phyloP scores from a whole-genome alignment of 37 sponge, comb jelly and placozoan genomes.

The Halisarca cf. caerulea region DNA sequence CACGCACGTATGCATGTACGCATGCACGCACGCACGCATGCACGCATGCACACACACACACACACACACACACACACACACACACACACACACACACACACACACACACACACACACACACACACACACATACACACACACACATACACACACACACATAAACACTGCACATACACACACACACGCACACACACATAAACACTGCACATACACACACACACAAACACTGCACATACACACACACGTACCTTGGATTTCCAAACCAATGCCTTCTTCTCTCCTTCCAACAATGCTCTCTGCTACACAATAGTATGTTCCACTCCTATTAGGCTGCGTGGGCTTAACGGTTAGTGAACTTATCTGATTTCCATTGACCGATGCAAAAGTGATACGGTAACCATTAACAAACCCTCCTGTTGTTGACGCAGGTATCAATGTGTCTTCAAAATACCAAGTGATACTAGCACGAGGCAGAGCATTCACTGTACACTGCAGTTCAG shows the following conservation, averaged over 20 bases:
- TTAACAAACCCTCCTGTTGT: not conserved
- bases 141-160: no score
- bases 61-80: no score
- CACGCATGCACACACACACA: no score
- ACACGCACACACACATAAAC: no score
- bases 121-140: no score
- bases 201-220: not conserved
- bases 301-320: not conserved
- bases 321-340: not conserved
- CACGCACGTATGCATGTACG: no score
- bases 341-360: not conserved
- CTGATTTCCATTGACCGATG: not conserved
- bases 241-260: not conserved
- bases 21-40: no score
- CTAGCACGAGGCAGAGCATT: not conserved
- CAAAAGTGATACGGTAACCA: not conserved
- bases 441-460: not conserved
- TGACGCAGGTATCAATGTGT: not conserved
- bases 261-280: not conserved
- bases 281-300: slow-evolving; percentile 4
- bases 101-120: no score
- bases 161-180: no score
- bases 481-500: not conserved
- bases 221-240: not conserved
- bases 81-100: no score